Base-by-base conservation (phyloP, 1,140 invertebrate genomes). In the Heliconius eleuchia region DNA sequence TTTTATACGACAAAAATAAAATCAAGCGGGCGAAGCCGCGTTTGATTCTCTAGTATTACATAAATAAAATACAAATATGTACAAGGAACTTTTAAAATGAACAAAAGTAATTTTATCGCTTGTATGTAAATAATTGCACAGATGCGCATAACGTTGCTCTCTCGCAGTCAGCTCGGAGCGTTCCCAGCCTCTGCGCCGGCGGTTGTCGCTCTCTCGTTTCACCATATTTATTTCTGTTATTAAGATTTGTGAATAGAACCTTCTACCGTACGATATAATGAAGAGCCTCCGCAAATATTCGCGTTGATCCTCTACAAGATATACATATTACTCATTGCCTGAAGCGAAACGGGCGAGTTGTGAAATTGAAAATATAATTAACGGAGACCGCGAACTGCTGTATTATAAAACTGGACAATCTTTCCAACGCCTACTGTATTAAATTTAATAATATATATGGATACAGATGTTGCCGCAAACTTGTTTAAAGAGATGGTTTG, bases 291-390 rank as follows among this genome's bases (percentile, higher is more conserved):
- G 76, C 79, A 77, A 80, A 82, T 78, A 80, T 82, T 82, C 78
- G 78, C 75, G 66, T 75, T 71, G 66, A 80, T 76, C 46, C 78
- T 75, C 23, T 76, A 39, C 74, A 73, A 72, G 83, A 74, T 80
- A 66, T 76, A 80, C 79, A 70, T 75, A 76, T 78, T 76, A 76
- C 80, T 73, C 52, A 77, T 76, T 60, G 80, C 80, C 77, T 73
- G 78, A 83, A 84, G 85, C 87, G 81, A 74, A 80, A 73, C 81
- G 74, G 81, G 78, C 86, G 83, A 79, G 84, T 88, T 91, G 86
- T 85, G 84, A 89, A 88, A 89, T 91, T 90, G 86, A 87, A 89
- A 92, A 89, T 87, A 89, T 89, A 91, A 91, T 92, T 90, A 91
- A 89, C 82, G 73, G 74, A 78, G 86, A 87, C 78, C 84, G 82